Evolutionary conservation across 2,113 vertebrate genomes (phyloP).

Genomic region (Pygoscelis antarcticus): DNA sequence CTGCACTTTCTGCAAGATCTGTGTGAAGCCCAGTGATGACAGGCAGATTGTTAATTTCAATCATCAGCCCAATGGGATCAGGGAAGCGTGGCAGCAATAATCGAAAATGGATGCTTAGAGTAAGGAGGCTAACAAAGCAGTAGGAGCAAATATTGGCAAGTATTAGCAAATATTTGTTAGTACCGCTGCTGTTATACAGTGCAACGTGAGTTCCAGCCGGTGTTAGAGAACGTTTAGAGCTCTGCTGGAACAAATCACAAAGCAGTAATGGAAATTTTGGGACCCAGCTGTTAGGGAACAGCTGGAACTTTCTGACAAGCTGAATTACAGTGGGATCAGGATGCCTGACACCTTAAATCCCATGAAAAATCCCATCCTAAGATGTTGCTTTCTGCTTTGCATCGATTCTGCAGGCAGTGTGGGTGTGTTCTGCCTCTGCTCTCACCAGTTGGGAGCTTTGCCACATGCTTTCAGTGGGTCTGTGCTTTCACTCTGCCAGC

Average conservation of each 20-base stretch:
- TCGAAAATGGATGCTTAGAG: conserved; percentile 9
- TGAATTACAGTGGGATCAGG: background rate
- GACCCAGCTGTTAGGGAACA: background rate
- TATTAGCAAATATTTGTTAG: conserved; percentile 53
- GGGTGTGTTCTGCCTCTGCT: background rate
- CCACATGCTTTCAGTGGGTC: background rate
- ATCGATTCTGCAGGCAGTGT: background rate
- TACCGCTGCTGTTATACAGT: background rate
- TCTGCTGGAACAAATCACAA: background rate
- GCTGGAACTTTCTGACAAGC: background rate
- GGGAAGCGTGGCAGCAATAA: background rate
- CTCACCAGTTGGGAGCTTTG: background rate
- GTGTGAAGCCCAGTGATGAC: background rate
- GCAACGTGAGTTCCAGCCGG: background rate
- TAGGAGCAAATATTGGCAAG: conserved; percentile 31
- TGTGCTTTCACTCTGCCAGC: background rate
- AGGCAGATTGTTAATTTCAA: conserved; percentile 4
- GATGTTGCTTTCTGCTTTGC: background rate
- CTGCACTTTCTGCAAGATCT: background rate
- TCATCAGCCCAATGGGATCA: conserved; percentile 5
- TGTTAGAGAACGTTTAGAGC: background rate
- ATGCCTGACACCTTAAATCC: background rate
- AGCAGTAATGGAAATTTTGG: background rate
- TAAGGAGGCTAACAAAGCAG: background rate
- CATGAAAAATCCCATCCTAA: background rate